These are phyloP conservation scores for Lordiphosa fenestrarum DNA, from an alignment of 2,888 invertebrate species.

Conservation along the genomic window DNA sequence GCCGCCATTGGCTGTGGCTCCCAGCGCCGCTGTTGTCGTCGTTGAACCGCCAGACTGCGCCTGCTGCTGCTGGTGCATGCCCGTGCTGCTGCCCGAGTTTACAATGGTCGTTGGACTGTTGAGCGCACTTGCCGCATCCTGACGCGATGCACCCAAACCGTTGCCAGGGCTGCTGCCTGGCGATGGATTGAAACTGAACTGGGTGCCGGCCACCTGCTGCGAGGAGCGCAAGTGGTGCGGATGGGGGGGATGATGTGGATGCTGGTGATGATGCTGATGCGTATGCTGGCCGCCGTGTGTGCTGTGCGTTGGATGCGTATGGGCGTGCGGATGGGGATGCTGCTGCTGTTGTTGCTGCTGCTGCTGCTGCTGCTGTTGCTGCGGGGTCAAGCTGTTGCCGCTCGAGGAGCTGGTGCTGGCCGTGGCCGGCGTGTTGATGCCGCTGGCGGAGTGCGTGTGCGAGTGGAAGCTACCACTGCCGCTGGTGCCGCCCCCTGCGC, in stretches of 20 bases:
- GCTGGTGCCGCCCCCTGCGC: constrained; percentile 43
- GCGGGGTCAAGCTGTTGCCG: constrained; percentile 60
- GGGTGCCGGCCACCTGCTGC: constrained; percentile 34
- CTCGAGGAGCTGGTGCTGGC: constrained; percentile 73
- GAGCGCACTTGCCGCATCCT: constrained; percentile 64
- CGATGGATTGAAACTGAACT: constrained; percentile 70
- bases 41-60: constrained; percentile 22
- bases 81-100: constrained; percentile 72
- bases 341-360: constrained; percentile 11
- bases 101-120: constrained; percentile 74
- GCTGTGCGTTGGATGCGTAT: constrained; percentile 45
- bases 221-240: constrained; percentile 21
- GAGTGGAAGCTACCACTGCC: constrained; percentile 44
- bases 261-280: constrained; percentile 19
- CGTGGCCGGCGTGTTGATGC: constrained; percentile 60
- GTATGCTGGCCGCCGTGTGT: constrained; percentile 3
- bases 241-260: constrained; percentile 25
- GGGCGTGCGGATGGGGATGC: constrained; percentile 6
- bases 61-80: constrained; percentile 59
- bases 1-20: constrained; percentile 5
- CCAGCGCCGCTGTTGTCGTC: constrained; percentile 2
- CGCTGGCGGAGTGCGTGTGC: constrained; percentile 40
- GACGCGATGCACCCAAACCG: constrained; percentile 53
- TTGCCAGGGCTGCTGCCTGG: constrained; percentile 59
- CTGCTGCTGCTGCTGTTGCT: constrained; percentile 48